These are phyloP conservation scores for Meiosimyza decipiens DNA, from an alignment of 2,888 invertebrate species.

Conservation along the genomic window DNA sequence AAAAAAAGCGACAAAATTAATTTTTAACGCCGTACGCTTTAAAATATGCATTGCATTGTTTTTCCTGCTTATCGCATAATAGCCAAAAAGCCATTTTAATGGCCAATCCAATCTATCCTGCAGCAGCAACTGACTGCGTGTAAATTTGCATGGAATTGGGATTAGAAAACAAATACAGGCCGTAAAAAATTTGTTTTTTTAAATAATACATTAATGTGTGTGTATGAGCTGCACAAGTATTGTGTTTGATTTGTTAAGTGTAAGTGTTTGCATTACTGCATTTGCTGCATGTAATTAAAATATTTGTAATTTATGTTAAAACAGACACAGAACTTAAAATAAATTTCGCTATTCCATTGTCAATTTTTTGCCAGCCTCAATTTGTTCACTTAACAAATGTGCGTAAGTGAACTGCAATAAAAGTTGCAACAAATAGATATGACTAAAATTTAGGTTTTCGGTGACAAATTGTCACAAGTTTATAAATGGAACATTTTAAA, in stretches of 20 bases:
- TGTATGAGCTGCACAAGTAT: no score
- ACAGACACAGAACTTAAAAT: constrained; percentile 7
- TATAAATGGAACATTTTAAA: no score
- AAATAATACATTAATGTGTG: no score
- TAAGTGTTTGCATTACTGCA: background rate
- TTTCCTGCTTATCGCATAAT: constrained; percentile 12
- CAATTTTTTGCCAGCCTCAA: background rate
- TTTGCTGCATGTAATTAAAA: constrained; percentile 21
- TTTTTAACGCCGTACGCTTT: background rate
- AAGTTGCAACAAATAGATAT: background rate
- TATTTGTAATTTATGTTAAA: constrained; percentile 32
- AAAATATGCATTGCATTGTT: background rate
- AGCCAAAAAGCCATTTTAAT: constrained; percentile 52
- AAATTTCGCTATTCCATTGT: constrained; percentile 20
- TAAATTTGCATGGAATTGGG: constrained; percentile 21
- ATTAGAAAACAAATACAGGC: constrained; percentile 31
- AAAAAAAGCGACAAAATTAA: background rate
- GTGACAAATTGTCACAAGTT: no score
- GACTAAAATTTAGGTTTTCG: no score
- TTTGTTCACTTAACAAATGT: background rate
- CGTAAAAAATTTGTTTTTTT: background rate
- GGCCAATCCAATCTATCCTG: constrained; percentile 56
- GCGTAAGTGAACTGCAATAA: no score
- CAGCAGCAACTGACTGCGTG: constrained; percentile 45
- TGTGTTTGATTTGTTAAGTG: background rate